A percentile compares a stretch with the other conserved stretches of the same genome.
Evolutionary conservation across 2,888 invertebrate genomes (phyloP).

Genomic region (Sepioteuthis lessoniana): DNA sequence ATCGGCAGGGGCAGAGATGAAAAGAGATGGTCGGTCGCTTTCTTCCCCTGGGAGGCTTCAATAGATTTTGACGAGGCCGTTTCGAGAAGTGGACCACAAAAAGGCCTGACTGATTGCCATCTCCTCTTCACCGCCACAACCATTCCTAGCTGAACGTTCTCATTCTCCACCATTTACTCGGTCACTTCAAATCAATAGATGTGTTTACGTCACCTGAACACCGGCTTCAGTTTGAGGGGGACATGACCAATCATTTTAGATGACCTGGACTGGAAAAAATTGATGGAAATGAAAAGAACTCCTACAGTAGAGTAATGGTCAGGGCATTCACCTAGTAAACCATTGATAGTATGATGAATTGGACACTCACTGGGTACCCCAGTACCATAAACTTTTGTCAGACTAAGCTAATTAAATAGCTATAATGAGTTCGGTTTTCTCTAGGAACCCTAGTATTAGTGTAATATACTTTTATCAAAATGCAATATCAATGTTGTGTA

Average conservation of each 20-base stretch:
- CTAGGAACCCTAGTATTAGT: no score
- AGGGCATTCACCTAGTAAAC: not conserved
- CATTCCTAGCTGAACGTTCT: not conserved
- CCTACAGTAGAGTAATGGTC: not conserved
- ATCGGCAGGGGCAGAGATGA: not conserved
- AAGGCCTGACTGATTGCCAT: not conserved
- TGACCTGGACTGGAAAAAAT: not conserved
- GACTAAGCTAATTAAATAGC: no score
- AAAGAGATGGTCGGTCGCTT: not conserved
- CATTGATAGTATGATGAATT: not conserved
- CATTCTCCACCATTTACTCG: not conserved
- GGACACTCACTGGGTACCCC: not conserved
- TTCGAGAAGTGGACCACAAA: not conserved
- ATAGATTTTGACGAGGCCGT: not conserved
- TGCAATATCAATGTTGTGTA: no score
- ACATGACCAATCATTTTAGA: not conserved
- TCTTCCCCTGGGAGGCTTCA: not conserved
- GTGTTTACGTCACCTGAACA: conserved; percentile 1
- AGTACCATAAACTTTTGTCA: no score
- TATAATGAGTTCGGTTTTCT: no score
- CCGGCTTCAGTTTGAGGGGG: not conserved
- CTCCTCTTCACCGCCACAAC: not conserved
- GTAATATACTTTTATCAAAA: no score
- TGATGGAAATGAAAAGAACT: not conserved
- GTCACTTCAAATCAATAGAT: not conserved